Base-by-base conservation (phyloP, 2,797 vertebrate genomes). In the Poeciliopsis presidionis region DNA sequence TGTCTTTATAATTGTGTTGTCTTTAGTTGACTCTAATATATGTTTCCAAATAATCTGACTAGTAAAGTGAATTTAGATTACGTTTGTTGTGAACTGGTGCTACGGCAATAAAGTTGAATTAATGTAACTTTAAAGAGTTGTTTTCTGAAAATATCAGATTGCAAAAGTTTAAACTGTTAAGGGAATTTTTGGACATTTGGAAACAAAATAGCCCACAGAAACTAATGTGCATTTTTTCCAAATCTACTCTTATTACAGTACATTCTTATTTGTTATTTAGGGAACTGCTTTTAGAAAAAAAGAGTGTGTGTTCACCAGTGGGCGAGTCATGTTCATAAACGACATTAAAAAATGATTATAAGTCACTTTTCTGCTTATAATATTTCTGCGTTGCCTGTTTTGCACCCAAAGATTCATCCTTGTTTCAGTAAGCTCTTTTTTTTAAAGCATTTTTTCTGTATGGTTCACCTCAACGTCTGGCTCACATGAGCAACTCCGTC, bases 401-500 rank as follows among this genome's bases (percentile, higher is more conserved):
- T 76, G 55, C 73, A 51, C 70, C 47, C 76, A 73, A 84, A 72
- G 5, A 28, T 75, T 72, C 28, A 47, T 84, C 77, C 81, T 78
- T 74, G 36, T 86, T 87, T 84, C 87, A 90, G 74, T 76, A 25
- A 39, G 20, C 0, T 14, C 33, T 14, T n/a, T 25, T 25, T 74
- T 39, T 77, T 33, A 86, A 86, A 81, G 70, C 16, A 75, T 74
- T 80, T 84, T 82, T 85, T 88, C 89, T 82, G 82, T 81, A 75
- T 87, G 79, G 67, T 86, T 89, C 70, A 39, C 82, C 78, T 80
- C 85, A 67, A 84, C 28, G 72, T 85, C 83, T 88, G 83, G 81
- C 76, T 90, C 84, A 41, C 70, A 61, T 81, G 82, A 84, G 83
- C 33, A 84, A 87, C 83, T 90, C 92, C 75, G 81, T 87, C 89